Conservation (phyloP, 1,140 invertebrate genomes). For the Triops cancriformis region DNA sequence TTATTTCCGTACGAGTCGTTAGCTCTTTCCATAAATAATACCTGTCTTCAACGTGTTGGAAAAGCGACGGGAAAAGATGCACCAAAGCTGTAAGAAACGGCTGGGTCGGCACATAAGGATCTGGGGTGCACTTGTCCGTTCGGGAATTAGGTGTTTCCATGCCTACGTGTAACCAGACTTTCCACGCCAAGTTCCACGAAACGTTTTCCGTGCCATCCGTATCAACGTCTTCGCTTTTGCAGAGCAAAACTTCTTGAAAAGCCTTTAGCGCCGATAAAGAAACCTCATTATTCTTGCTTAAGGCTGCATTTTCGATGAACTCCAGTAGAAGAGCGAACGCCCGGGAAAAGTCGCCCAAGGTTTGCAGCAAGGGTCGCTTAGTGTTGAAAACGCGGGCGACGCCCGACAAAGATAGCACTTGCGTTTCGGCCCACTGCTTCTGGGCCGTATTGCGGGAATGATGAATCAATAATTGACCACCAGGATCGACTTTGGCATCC, state of each 20-base stretch:
- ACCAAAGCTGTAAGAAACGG: constrained; percentile 85
- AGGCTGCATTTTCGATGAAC: constrained; percentile 84
- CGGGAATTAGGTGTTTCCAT: constrained; percentile 43
- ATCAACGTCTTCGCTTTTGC: constrained; percentile 38
- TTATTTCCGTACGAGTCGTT: not conserved
- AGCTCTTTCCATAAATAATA: constrained; percentile 29
- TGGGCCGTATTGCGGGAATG: constrained; percentile 97
- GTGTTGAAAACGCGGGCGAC: constrained; percentile 78
- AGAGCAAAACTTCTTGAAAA: constrained; percentile 83
- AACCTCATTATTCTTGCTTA: constrained; percentile 89
- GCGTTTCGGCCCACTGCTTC: constrained; percentile 99
- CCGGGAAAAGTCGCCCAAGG: constrained; percentile 79
- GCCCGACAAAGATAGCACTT: constrained; percentile 65
- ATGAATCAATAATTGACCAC: constrained; percentile 92
- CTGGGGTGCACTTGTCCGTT: constrained; percentile 48
- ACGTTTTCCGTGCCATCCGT: constrained; percentile 45
- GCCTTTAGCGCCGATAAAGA: constrained; percentile 89
- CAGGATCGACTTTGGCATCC: constrained; percentile 83
- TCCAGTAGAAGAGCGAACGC: constrained; percentile 87
- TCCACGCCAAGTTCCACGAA: constrained; percentile 71
- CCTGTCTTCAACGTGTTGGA: constrained; percentile 71
- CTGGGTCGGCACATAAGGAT: constrained; percentile 79
- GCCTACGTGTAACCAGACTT: constrained; percentile 77
- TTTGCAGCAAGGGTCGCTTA: constrained; percentile 72
- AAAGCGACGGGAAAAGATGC: constrained; percentile 87